Evolutionary conservation across 2,888 invertebrate genomes (phyloP), one percentile per base, ranked within the genome.

Genomic region (Phengaris alcon): DNA sequence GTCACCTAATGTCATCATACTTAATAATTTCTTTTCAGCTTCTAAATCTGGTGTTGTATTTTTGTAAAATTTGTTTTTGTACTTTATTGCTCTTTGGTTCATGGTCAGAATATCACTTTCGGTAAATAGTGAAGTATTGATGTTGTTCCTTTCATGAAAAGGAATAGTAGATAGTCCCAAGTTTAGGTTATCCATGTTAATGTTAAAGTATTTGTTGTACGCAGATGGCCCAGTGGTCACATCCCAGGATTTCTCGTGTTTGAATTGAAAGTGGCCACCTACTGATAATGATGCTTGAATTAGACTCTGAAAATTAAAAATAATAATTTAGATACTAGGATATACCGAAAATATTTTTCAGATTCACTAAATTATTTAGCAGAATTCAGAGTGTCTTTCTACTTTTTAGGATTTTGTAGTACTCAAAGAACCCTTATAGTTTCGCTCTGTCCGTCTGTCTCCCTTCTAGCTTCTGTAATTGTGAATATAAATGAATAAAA

Each of bases 241-340:
- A 73, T 91, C 90, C 94, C 94, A 94, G 0, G 91, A 88, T 78
- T 93, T 94, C 81, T 94, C 94, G 80, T 93, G 93, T 82, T 93
- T 93, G 77, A 94, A 94, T 83, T 94, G 93, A 79, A 94, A 94
- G 82, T 94, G 93, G 6, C 90, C 90, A n/a, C 93, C 93, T 2
- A 87, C 80, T 35, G 91, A 87, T 44, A 89, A 79, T 12, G 93
- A 89, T 57, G 88, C 87, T 82, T 89, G 86, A 74, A 90, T 89
- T 1, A 94, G 85, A 85, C 90, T 87, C 93, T 94, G 87, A 76
- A 80, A 79, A 68, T 74, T 15, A 64, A 10, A 48, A 73, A 44
- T 54, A 72, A 35, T 35, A 35, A 35, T 35, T 22, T 4, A 35
- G 3, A 35, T 35, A 35, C 35, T 35, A 35, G 35, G 35, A 35